Conservation (phyloP, 2,797 vertebrate genomes). For the Tarsius wallacei region DNA sequence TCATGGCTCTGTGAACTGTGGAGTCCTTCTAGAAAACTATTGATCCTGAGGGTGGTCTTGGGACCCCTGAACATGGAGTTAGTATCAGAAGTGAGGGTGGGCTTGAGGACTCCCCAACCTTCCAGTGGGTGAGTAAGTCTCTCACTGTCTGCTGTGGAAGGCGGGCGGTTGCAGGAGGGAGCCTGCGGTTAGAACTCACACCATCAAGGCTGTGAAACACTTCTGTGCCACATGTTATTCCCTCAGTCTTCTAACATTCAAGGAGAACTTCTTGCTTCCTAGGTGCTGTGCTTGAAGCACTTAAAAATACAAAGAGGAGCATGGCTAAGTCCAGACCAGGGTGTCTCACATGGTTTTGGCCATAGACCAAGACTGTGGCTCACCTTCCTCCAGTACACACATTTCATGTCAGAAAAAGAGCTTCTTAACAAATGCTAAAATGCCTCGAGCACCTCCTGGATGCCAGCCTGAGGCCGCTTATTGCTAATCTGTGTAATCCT, state of each 20-base stretch:
- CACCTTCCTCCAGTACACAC: background rate
- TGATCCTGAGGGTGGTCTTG: background rate
- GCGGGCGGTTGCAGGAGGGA: background rate
- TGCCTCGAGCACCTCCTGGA: background rate
- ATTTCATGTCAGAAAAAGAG: background rate
- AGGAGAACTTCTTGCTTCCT: background rate
- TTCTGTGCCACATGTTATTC: background rate
- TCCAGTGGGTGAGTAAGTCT: background rate
- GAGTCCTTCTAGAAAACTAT: background rate
- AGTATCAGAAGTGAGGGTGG: background rate
- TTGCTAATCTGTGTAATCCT: no score
- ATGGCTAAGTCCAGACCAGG: background rate
- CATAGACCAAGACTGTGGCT: background rate
- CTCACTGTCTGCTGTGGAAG: background rate
- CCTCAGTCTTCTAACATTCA: background rate
- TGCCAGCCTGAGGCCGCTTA: no score
- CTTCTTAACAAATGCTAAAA: background rate
- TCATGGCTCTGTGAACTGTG: background rate
- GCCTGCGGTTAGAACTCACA: background rate
- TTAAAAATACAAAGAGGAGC: background rate
- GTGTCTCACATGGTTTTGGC: background rate
- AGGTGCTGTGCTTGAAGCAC: no score
- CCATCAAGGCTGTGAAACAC: no score
- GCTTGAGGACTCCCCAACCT: background rate
- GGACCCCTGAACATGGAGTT: background rate